These are phyloP conservation scores for Branchipolynoe longqiensis DNA, from an alignment of 2,888 invertebrate species.

Conservation along the genomic window DNA sequence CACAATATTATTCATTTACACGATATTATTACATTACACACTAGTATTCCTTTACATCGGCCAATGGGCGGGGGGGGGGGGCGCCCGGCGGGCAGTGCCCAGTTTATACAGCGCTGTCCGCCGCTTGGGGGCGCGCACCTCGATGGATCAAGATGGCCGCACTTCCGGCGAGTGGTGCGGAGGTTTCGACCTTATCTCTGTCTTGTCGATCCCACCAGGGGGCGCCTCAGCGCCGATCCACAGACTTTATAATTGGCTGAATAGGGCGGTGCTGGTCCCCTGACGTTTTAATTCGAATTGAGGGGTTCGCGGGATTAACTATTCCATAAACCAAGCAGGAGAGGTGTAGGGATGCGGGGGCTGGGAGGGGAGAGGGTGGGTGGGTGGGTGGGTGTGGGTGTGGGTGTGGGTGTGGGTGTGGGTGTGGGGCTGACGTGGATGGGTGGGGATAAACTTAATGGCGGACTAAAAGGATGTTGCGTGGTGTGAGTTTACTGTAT, in stretches of 20 bases:
- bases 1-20: too few species aligned
- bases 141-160: conserved; percentile 54
- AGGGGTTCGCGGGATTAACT: neutral
- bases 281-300: conserved; percentile 9
- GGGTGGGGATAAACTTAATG: too few species aligned
- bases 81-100: conserved; percentile 14
- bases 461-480: too few species aligned
- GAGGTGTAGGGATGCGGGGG: too few species aligned
- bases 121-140: conserved; percentile 34
- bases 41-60: conserved; percentile 35
- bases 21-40: too few species aligned
- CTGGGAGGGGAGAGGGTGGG: too few species aligned
- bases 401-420: too few species aligned
- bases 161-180: conserved; percentile 28
- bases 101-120: conserved; percentile 7
- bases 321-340: neutral
- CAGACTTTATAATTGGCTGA: conserved; percentile 30
- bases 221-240: neutral
- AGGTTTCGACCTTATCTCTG: conserved; percentile 34
- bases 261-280: neutral
- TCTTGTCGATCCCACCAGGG: neutral
- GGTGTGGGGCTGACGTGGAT: too few species aligned
- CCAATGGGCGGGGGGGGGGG: conserved; percentile 23
- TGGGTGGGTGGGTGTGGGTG: too few species aligned
- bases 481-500: too few species aligned